Evolutionary conservation across 2,113 vertebrate species (phyloP).

Genomic region (Apteryx owenii): DNA sequence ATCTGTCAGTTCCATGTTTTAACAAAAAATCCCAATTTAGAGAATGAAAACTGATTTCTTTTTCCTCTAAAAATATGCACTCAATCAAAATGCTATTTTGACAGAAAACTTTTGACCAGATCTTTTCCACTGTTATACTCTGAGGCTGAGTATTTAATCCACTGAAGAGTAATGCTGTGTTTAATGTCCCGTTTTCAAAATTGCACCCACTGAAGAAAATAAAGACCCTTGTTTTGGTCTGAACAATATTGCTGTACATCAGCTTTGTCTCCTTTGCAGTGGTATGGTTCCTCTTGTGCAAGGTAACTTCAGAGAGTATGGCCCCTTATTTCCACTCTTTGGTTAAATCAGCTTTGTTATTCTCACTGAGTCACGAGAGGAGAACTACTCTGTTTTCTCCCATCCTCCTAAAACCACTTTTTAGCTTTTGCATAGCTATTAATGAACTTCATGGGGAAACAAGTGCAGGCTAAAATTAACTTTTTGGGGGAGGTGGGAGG

Average conservation of each 20-base stretch:
- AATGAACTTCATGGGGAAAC: neutral
- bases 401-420: neutral
- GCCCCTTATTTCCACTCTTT: neutral
- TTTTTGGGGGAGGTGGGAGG: no score
- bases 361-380: neutral
- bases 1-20: neutral
- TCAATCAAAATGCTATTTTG: neutral
- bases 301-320: neutral
- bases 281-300: neutral
- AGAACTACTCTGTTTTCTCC: neutral
- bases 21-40: neutral
- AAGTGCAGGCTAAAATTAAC: neutral
- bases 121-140: neutral
- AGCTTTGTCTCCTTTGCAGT: fast-evolving
- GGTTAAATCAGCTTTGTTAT: neutral
- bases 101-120: neutral
- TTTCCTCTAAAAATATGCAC: neutral
- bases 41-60: neutral
- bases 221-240: neutral
- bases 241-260: neutral
- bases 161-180: neutral
- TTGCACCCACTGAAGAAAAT: neutral
- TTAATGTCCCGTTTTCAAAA: neutral
- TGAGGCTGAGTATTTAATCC: neutral
- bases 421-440: neutral